phyloP scores from a whole-genome alignment of 2,797 vertebrate genomes.

The Sebastes cheni region DNA sequence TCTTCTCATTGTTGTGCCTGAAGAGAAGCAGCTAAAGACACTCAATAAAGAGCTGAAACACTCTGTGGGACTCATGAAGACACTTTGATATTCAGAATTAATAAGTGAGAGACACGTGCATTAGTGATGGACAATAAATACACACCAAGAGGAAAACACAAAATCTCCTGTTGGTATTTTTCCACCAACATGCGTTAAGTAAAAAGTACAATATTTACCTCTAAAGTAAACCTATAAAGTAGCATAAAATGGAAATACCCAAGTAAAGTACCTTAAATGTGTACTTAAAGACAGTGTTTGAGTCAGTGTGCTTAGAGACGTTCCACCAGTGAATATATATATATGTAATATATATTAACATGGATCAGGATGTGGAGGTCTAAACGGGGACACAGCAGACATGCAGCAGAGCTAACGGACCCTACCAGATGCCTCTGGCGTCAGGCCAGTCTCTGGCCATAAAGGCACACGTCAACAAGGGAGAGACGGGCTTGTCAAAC shows the following conservation, averaged over 20 bases:
- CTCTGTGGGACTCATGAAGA: not conserved
- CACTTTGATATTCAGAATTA: not conserved
- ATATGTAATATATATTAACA: too few species aligned
- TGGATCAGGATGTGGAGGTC: not conserved
- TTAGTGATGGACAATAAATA: not conserved
- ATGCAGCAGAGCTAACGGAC: slow-evolving; percentile 38
- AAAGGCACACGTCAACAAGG: slow-evolving; percentile 91
- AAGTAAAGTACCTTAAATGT: not conserved
- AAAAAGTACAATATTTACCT: too few species aligned
- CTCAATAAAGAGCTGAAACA: not conserved
- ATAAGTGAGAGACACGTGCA: not conserved
- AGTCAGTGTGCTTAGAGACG: too few species aligned
- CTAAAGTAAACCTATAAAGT: too few species aligned
- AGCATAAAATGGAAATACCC: not conserved
- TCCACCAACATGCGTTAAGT: too few species aligned
- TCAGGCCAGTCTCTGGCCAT: slow-evolving; percentile 97
- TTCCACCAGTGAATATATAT: not conserved
- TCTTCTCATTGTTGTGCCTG: slow-evolving; percentile 96
- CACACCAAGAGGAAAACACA: too few species aligned
- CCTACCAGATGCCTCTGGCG: slow-evolving; percentile 93
- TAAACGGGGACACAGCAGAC: slow-evolving; percentile 23
- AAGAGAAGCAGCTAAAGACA: not conserved
- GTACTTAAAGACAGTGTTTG: too few species aligned
- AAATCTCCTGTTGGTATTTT: too few species aligned
- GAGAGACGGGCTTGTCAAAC: slow-evolving; percentile 94